phyloP scores from a whole-genome alignment of 2,113 vertebrate genomes.

The Labeo catla region DNA sequence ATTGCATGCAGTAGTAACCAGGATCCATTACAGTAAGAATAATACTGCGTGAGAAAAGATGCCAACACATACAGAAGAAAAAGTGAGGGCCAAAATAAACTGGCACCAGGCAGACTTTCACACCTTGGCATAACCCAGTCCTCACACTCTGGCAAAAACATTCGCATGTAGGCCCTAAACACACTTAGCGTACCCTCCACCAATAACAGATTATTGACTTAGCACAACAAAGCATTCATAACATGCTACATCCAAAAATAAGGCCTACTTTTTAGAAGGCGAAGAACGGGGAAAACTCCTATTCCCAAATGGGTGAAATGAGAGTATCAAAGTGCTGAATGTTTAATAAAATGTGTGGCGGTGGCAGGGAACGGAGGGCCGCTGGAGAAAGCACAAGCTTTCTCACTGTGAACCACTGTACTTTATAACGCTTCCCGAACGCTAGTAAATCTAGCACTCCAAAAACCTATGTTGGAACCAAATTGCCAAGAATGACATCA shows the following conservation, averaged over 20 bases:
- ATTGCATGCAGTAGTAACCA: slow-evolving; percentile 51
- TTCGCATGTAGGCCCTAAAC: slow-evolving; percentile 60
- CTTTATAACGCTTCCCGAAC: slow-evolving; percentile 73
- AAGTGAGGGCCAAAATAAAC: slow-evolving; percentile 65
- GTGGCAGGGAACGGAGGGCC: slow-evolving; percentile 54
- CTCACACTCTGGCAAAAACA: slow-evolving; percentile 59
- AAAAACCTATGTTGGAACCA: slow-evolving; percentile 66
- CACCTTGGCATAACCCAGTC: slow-evolving; percentile 67
- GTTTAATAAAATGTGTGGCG: slow-evolving; percentile 55
- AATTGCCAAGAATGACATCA: slow-evolving; percentile 75
- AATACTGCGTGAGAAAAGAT: slow-evolving; percentile 62
- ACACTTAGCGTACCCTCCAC: slow-evolving; percentile 57
- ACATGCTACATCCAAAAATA: neutral
- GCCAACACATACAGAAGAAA: slow-evolving; percentile 60
- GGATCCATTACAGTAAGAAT: slow-evolving; percentile 61
- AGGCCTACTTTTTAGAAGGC: neutral
- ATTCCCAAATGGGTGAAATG: slow-evolving; percentile 43
- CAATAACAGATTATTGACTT: slow-evolving; percentile 52
- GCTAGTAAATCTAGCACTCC: slow-evolving; percentile 72
- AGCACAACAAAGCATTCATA: slow-evolving; percentile 46
- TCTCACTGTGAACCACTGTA: slow-evolving; percentile 68
- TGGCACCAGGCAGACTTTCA: slow-evolving; percentile 67
- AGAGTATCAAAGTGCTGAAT: slow-evolving; percentile 54
- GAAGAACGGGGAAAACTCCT: slow-evolving; percentile 21
- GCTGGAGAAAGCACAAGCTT: slow-evolving; percentile 64